phyloP scores from a whole-genome alignment of 2,797 vertebrate genomes.

The Lagorchestes hirsutus region DNA sequence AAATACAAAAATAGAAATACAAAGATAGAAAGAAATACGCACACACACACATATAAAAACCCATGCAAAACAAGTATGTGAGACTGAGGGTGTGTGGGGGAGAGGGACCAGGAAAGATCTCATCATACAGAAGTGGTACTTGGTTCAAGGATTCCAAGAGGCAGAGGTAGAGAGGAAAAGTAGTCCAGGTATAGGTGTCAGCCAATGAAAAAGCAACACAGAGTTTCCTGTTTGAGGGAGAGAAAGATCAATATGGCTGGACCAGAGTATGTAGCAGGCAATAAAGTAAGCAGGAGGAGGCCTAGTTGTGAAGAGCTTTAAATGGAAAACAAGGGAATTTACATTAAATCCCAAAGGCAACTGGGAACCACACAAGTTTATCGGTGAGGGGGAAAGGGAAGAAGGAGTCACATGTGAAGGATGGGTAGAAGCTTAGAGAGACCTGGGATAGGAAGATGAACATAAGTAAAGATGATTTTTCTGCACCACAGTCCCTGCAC shows the following conservation, averaged over 20 bases:
- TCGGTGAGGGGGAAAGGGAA: background rate
- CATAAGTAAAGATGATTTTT: background rate
- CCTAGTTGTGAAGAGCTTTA: background rate
- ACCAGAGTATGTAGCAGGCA: background rate
- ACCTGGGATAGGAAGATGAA: background rate
- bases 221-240: background rate
- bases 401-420: background rate
- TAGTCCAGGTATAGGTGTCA: background rate
- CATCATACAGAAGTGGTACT: background rate
- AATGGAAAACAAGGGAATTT: background rate
- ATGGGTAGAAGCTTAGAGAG: background rate
- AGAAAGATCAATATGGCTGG: background rate
- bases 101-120: background rate
- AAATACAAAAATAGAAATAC: no score
- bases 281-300: background rate
- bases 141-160: background rate
- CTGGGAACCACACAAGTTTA: background rate
- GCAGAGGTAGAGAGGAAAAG: background rate
- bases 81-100: background rate
- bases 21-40: no score
- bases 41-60: background rate
- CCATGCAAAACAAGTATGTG: background rate
- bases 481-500: background rate
- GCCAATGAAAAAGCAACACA: background rate
- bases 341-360: background rate